Base-by-base conservation (phyloP, 2,888 invertebrate genomes). In the Conchocele bisecta region DNA sequence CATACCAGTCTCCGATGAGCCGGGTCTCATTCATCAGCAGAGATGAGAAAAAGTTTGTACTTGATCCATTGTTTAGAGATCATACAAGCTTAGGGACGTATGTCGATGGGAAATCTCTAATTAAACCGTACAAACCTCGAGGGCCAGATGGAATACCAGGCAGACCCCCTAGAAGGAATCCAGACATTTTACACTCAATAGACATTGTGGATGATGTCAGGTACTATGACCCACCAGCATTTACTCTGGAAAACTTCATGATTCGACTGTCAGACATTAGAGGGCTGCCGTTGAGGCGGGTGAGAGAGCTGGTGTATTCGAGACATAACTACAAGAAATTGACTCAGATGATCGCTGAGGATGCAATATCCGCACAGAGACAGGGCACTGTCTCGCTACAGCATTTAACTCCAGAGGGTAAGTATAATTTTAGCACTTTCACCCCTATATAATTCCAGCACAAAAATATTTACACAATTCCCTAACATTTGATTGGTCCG, bases 181-280 rank as follows among this genome's bases (percentile, higher is more conserved):
- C 82, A 17, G 84, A 85, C 37, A 78, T 85, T 17, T 59, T 81
- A 9, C 74, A 78, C 68, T 81, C 81, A 41, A 83, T 72, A 44
- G 84, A 83, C 48, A 68, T 72, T 31, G 64, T 74, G 11, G 88
- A 88, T 69, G 88, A 88, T 57, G 75, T 81, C 4, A 64, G 86
- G 24, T 89, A 81, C 57, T 79, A 76, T 51, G 63, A 77, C 22
- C 86, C 87, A 11, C 87, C 88, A 39, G 78, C 83, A 17, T 89
- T 90, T 77, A 88, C 87, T 7, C 60, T 90, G 31, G 88, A 90
- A 60, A 86, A 86, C 41, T 90, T 90, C 67, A 59, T 89, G 33
- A 70, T 83, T 15, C 75, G 84, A 28, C 60, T 89, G 26, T 84
- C 89, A 11, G 82, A 87, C 26, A 66, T 72, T 11, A 72, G 81